Base-by-base conservation (phyloP, 1,140 invertebrate species). In the Nephila pilipes region DNA sequence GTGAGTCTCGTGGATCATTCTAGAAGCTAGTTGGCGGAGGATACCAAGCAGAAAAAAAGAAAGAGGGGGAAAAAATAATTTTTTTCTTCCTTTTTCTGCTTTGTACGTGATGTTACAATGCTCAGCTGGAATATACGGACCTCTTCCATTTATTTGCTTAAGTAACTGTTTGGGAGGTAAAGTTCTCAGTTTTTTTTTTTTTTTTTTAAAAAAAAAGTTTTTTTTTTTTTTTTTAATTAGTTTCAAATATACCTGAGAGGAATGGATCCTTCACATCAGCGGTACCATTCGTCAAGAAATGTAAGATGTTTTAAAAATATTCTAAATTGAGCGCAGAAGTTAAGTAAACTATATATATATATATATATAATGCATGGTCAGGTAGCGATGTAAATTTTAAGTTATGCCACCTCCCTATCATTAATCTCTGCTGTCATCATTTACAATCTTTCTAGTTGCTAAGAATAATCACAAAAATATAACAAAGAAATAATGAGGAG, bases 1-100 rank as follows among this genome's bases (percentile, higher is more conserved):
- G 91, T 93, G 91, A 87, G 65, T 46, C 85, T 60, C 85, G 87
- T 87, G 60, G 81, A 85, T 91, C 90, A 85, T 89, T 89, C 54
- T 18, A 32, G 54, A 69, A 87, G 29, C 63, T 87, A 36, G 60
- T 58, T 63, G 25, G 20, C 38, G 14, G 63, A 58, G 55, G 32
- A 75, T 75, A 89, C 38, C 54, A 55, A 57, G 29, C 36, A 18
- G 10, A 20, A 69, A 85, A 20, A 69, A 85, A 92, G 85, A 55
- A 69, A 85, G 58, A 5, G 38, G 10, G 38, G 38, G 4, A 8
- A 6, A 6, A 38, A 38, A 46, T 8, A 46, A 46, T 46, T 2
- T 8, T 46, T 46, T 46, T 46, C 10, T 46, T 8, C 38, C 4
- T 46, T 8, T 8, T 46, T 8, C 2, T 29, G 38, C 38, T 88